Base-by-base conservation (phyloP, 2,888 invertebrate genomes). In the Heliconius charithonia region DNA sequence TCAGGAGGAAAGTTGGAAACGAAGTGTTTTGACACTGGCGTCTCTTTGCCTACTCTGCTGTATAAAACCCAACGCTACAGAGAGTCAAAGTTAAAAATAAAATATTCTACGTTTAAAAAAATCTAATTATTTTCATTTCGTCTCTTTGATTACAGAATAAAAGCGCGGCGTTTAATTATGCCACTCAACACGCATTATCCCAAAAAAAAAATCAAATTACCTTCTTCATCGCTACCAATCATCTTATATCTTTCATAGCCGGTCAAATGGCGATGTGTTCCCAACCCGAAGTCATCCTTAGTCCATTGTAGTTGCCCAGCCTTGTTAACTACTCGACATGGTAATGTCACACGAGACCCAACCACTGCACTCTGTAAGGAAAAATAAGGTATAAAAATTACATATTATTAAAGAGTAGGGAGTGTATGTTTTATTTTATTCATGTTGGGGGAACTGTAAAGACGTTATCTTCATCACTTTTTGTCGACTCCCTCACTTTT, bases 221-320 rank as follows among this genome's bases (percentile, higher is more conserved):
- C 99, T 96, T 98, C 98, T 91, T 98, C 98, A 89, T 98, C 98
- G 87, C 97, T 98, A 66, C 99, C 99, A 82, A 99, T 97, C 99
- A 99, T 99, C 80, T 97, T 96, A 93, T 99, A 99, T 79, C 99
- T 96, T 76, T 98, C 98, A 91, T 97, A 99, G 59, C 98, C 98
- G 80, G 97, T 97, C 76, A 99, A 95, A 88, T 98, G 97, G 78
- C 99, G 96, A 88, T 98, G 98, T 0, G 97, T 97, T 2, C 99
- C 99, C 63, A 99, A 95, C 0, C 99, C 99, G 87, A 99, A 99
- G 88, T 98, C 98, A 87, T 99, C 98, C 88, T 98, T 98, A 56
- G 99, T 99, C 99, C 99, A 99, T 91, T 99, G 99, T 76, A 99
- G 96, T 74, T 97, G 97, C 0, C 99, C 99, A 74, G 96, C 96